phyloP scores from a whole-genome alignment of 2,888 invertebrate species.

The Ceriagrion tenellum region DNA sequence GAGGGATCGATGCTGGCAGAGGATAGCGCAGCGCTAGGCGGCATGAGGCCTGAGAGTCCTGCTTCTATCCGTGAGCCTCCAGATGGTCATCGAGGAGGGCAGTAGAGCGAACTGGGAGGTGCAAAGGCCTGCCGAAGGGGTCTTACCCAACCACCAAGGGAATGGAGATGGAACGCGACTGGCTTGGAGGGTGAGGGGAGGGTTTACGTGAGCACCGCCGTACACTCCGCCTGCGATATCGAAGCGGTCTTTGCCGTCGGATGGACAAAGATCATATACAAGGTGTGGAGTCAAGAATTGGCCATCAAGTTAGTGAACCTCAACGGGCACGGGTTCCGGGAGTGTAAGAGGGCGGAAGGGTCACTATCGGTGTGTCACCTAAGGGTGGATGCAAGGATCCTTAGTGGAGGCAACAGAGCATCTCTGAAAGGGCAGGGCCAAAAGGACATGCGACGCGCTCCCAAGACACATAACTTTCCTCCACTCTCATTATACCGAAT shows the following conservation, averaged over 20 bases:
- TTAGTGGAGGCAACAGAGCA: constrained; percentile 77
- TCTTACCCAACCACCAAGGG: not conserved
- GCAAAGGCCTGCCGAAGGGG: not conserved
- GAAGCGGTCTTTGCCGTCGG: constrained; percentile 77
- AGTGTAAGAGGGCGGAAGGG: constrained; percentile 74
- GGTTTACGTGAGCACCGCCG: constrained; percentile 72
- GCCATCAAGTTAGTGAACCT: constrained; percentile 78
- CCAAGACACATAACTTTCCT: no score
- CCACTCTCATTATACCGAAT: no score
- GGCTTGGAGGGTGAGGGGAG: not conserved
- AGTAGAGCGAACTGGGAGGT: not conserved
- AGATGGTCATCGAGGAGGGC: not conserved
- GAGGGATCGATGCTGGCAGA: not conserved
- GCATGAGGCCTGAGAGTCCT: not conserved
- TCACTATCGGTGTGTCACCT: constrained; percentile 75
- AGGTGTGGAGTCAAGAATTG: constrained; percentile 74
- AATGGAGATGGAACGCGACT: not conserved
- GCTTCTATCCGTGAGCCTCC: not conserved
- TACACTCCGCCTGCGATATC: constrained; percentile 73
- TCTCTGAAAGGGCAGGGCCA: not conserved
- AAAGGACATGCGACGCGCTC: not conserved
- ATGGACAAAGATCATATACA: constrained; percentile 78
- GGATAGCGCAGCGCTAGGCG: not conserved
- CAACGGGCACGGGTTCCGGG: constrained; percentile 76
- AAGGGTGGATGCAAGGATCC: constrained; percentile 77